A percentile compares a stretch with the other conserved stretches of the same genome.
Conservation (phyloP, 2,113 vertebrate species). For the Gymnorhina tibicen region DNA sequence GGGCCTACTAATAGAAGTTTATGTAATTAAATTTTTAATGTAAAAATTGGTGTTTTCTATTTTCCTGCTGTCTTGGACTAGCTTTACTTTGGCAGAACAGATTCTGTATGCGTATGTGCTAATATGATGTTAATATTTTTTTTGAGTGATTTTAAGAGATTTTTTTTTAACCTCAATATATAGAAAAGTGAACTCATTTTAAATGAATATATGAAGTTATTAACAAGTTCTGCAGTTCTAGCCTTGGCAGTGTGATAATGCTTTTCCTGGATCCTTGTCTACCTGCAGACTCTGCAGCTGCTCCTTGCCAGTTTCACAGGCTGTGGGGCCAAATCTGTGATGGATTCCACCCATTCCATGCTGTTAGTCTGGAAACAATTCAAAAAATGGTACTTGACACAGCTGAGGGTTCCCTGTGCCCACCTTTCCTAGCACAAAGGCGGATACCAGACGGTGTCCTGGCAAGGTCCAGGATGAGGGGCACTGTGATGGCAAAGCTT, state of each 20-base stretch:
- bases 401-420: neutral
- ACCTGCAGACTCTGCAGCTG: rapidly evolving
- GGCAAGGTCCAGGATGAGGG: neutral
- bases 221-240: rapidly evolving
- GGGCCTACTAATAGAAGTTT: neutral
- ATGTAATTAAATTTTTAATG: neutral
- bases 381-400: neutral
- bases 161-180: neutral
- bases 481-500: neutral
- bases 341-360: neutral
- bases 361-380: neutral
- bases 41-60: neutral
- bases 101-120: neutral
- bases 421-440: neutral
- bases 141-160: neutral
- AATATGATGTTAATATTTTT: neutral
- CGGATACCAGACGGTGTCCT: neutral
- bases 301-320: neutral
- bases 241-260: neutral
- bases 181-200: neutral
- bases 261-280: neutral
- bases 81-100: neutral
- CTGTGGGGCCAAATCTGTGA: neutral
- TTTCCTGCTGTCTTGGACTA: neutral
- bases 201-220: neutral